Evolutionary conservation across 2,113 vertebrate genomes (phyloP), one percentile per base, ranked within the genome.

Genomic region (Greenwoodochromis staneri): DNA sequence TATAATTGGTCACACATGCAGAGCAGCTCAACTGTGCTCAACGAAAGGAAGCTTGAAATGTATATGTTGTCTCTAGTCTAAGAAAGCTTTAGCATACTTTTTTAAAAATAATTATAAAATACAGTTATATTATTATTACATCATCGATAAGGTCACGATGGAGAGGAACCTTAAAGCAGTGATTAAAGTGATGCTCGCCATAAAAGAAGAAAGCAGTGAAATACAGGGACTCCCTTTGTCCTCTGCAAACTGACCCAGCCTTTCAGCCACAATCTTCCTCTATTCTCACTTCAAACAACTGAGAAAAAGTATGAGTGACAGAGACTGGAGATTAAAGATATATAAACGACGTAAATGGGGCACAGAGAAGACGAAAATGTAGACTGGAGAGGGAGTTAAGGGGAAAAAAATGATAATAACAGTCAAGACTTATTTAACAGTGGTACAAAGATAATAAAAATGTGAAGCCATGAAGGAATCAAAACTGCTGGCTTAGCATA

Each of bases 401-500:
- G 9, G 40, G 40, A 3, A 66, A 61, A 86, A 29, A 36, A 45
- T 71, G 19, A 38, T 61, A 78, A 78, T 49, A 78, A 78, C 73
- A 78, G 73, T 78, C 73, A 51, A 78, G 73, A 78, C 45, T 13
- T 78, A 78, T 78, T 78, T 78, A 78, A 78, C 51, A 38, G 51
- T 9, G 57, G 45, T 31, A 82, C 59, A 86, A 12, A 66, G 49
- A 47, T 17, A 53, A 61, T 21, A 76, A 29, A 47, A 61, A 24
- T 82, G 34, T 5, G 54, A 51, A 53, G 40, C 55, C 78, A 24
- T 17, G 9, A 45, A 69, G 71, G 42, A 84, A 87, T 55, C 13
- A 53, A 83, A 91, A 89, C 4, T 90, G 89, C 87, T 86, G 85
- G 36, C 54, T 87, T 59, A 21, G 89, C 81, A 81, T 8, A 55